These are phyloP conservation scores for Cryptotis parvus DNA, from an alignment of 2,113 vertebrate species.

Conservation along the genomic window DNA sequence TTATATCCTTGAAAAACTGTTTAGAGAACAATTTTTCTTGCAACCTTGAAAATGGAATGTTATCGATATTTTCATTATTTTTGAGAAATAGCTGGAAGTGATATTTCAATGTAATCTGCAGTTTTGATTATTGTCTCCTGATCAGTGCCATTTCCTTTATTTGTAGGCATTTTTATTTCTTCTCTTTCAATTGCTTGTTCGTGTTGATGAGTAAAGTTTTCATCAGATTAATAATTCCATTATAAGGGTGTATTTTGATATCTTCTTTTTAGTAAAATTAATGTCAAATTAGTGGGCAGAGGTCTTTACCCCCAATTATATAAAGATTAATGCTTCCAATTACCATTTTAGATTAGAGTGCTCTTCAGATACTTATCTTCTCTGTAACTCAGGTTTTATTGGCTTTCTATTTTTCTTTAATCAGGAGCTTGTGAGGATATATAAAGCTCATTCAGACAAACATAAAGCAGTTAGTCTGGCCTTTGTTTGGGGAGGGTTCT, in stretches of 20 bases:
- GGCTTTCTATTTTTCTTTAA: background rate
- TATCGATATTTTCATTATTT: constrained; percentile 50
- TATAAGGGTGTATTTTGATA: constrained; percentile 45
- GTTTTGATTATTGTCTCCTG: background rate
- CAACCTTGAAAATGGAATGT: constrained; percentile 37
- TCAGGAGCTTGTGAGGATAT: background rate
- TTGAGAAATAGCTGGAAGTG: background rate
- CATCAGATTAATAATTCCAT: constrained; percentile 57
- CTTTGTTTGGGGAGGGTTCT: background rate
- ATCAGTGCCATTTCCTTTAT: constrained; percentile 26
- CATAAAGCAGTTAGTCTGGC: background rate
- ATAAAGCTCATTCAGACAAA: constrained; percentile 34
- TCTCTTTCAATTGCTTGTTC: constrained; percentile 53
- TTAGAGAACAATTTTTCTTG: constrained; percentile 1
- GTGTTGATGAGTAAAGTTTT: constrained; percentile 50
- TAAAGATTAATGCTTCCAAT: constrained; percentile 47
- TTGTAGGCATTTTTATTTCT: constrained; percentile 24
- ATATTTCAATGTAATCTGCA: background rate
- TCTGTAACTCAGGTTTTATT: constrained; percentile 21
- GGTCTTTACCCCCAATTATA: constrained; percentile 62
- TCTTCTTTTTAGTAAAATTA: constrained; percentile 61
- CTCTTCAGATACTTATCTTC: constrained; percentile 59
- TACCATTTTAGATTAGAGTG: constrained; percentile 50
- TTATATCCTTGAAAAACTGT: background rate
- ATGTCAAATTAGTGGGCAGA: constrained; percentile 61